Evolutionary conservation across 92 coral and sea anemone genomes (phyloP), one percentile per base, ranked within the genome.

Genomic region (Isaurus tuberculatus): DNA sequence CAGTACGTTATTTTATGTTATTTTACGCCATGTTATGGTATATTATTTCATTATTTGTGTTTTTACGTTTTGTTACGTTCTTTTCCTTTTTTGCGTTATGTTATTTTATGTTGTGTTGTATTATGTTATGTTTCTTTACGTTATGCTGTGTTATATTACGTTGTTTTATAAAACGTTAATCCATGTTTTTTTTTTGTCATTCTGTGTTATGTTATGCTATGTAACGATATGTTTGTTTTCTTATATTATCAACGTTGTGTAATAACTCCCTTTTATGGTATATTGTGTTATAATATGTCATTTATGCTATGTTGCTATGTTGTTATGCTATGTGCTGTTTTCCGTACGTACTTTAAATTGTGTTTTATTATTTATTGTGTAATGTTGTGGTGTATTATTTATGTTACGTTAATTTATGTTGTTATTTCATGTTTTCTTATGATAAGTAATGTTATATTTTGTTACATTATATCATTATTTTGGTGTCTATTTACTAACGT

Each of bases 401-500:
- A 57, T 57, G 22, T 16, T n/a, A 57, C 1, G 23, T 57, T 57
- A 5, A 17, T 16, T 58, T 57, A 6, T 57, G 20, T 14, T 58
- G 65, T 58, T 20, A 26, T 26, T 5, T 58, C 8, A n/a, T 3
- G 23, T 63, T 19, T 63, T 9, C 1, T 6, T 5, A 7, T 6
- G 32, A 17, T 19, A 6, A 6, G 14, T 26, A n/a, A 16, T 65
- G 33, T 11, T 27, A 30, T 65, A 65, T 26, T 10, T 10, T 64
- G 14, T 26, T 16, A 65, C 22, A 13, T 19, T 48, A 17, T 11
- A 14, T 31, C n/a, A 34, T 23, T 2, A 17, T n/a, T 20, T 27
- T 31, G 9, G 48, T 32, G 17, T n/a, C 8, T 51, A 31, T 51
- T 11, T 77, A 77, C 82, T 77, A 77, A 77, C 69, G 7, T 4